Evolutionary conservation across 1,140 invertebrate species (phyloP).

Genomic region (Gyrodactylus salaris): DNA sequence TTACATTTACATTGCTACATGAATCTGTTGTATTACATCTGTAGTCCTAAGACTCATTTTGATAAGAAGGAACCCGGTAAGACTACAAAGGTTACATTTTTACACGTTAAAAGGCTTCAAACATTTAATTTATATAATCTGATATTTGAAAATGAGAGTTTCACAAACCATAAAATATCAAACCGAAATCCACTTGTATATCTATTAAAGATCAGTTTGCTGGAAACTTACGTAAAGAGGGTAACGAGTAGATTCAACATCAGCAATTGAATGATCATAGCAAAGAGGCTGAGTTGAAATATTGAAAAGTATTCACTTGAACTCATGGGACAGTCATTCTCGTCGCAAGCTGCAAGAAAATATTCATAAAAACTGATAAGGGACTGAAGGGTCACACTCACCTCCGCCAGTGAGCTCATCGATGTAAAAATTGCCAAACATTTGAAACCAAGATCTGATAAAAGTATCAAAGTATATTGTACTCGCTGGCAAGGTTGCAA

Average conservation of each 20-base stretch:
- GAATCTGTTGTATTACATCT: too few relatives aligned
- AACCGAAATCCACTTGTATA: too few relatives aligned
- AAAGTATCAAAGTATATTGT: neutral
- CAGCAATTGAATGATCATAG: slow-evolving; percentile 10
- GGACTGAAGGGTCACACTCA: neutral
- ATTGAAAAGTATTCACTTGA: neutral
- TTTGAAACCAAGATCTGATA: slow-evolving; percentile 1
- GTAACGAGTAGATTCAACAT: slow-evolving; percentile 18
- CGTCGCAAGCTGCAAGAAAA: neutral
- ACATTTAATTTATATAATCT: too few relatives aligned
- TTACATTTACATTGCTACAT: too few relatives aligned
- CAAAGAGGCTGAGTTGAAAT: neutral
- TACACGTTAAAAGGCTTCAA: too few relatives aligned
- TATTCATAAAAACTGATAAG: too few relatives aligned
- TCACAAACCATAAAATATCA: too few relatives aligned
- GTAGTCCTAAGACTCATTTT: too few relatives aligned
- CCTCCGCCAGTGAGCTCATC: neutral
- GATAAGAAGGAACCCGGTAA: too few relatives aligned
- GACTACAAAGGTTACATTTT: too few relatives aligned
- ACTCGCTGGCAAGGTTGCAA: neutral
- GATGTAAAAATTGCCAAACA: slow-evolving; percentile 1
- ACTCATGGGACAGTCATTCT: neutral
- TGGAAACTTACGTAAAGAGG: slow-evolving; percentile 12
- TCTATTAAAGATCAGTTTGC: neutral
- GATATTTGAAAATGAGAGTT: too few relatives aligned